phyloP scores from a whole-genome alignment of 2,113 vertebrate species.

The Panthera uncia region DNA sequence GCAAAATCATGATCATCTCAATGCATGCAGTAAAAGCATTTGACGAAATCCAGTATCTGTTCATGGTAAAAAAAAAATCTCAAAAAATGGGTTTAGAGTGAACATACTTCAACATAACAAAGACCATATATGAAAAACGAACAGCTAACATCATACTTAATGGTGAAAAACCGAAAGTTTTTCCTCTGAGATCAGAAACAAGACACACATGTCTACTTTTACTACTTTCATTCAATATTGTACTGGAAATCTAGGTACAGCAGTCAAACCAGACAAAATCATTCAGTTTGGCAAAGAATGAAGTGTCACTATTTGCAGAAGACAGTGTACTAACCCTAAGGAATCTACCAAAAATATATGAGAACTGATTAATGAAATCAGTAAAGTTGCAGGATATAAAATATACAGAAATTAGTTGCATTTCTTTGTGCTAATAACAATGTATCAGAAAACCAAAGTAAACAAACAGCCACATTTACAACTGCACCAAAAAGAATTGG shows the following conservation, averaged over 20 bases:
- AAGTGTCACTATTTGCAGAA: not conserved
- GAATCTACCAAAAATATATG: not conserved
- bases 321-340: not conserved
- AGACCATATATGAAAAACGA: not conserved
- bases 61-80: too few species aligned
- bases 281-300: not conserved
- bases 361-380: not conserved
- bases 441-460: too few species aligned
- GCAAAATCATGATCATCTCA: not conserved
- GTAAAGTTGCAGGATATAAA: not conserved
- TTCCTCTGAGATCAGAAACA: too few species aligned
- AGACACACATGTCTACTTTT: too few species aligned
- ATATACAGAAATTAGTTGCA: not conserved
- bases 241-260: too few species aligned
- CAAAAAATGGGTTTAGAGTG: too few species aligned
- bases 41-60: not conserved
- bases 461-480: too few species aligned
- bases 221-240: too few species aligned
- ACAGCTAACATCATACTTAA: too few species aligned
- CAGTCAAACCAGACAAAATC: too few species aligned
- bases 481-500: too few species aligned
- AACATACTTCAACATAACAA: not conserved
- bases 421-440: not conserved
- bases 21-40: not conserved
- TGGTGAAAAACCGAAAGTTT: too few species aligned